Percentiles rank a stretch among this genome's conserved stretches.
phyloP scores from a whole-genome alignment of 2,888 invertebrate species.

The Protula sp. region DNA sequence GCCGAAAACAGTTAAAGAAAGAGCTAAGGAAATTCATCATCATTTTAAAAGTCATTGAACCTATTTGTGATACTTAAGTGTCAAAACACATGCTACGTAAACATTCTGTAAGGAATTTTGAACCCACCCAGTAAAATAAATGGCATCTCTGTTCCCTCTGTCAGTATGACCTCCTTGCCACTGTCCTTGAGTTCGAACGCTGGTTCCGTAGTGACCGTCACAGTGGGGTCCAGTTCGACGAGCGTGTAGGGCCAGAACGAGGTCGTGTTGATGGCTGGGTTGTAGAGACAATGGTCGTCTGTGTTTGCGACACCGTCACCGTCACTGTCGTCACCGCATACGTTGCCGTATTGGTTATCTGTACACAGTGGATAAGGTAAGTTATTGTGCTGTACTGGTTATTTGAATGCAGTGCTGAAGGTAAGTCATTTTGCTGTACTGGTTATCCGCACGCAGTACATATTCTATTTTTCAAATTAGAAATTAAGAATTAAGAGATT shows the following conservation, averaged over 20 bases:
- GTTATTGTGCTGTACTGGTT: too few relatives aligned
- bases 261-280: conserved; percentile 81
- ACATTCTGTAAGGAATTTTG: not conserved
- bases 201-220: conserved; percentile 81
- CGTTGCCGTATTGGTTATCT: conserved; percentile 64
- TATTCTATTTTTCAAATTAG: not conserved
- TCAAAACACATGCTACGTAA: too few relatives aligned
- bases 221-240: conserved; percentile 79
- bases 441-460: too few relatives aligned
- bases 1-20: too few relatives aligned
- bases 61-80: too few relatives aligned
- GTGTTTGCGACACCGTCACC: conserved; percentile 73
- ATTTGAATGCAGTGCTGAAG: too few relatives aligned
- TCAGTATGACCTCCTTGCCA: conserved; percentile 63
- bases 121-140: conserved; percentile 33
- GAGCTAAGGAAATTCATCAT: too few relatives aligned
- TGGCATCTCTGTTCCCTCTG: conserved; percentile 29
- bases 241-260: conserved; percentile 85
- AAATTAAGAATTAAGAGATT: not conserved
- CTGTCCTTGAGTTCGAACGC: conserved; percentile 87
- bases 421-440: too few relatives aligned
- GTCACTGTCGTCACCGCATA: conserved; percentile 78
- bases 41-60: too few relatives aligned
- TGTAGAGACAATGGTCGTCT: conserved; percentile 88
- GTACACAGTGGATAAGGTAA: not conserved